Evolutionary conservation across 2,888 invertebrate species (phyloP), one percentile per base, ranked within the genome.

Genomic region (Clunio marinus): DNA sequence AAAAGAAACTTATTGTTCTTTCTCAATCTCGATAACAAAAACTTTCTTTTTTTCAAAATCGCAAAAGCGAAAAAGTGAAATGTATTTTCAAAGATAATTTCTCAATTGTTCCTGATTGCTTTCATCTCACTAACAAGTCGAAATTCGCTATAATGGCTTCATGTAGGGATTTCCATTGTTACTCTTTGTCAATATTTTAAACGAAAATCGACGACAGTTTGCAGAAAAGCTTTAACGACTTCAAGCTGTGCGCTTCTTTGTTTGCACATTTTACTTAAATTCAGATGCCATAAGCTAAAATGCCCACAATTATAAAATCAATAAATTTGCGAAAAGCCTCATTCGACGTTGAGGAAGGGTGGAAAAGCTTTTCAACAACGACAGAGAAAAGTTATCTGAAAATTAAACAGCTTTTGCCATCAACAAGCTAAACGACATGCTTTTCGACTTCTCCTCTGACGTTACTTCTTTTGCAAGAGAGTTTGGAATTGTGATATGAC

Each of bases 271-370:
- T 24, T 27, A 22, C 10, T 57, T 10, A 27, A 57, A 27, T 27
- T 57, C n/a, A 27, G 27, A 57, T 13, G 13, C 27, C 57, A 15
- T 57, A 25, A 57, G 57, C 27, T 22, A 25, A 25, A 27, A 8
- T 57, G 57, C n/a, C 57, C 57, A 27, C 57, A 57, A 27, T 27
- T 57, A 57, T 57, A 57, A 57, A 57, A 57, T 57, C 57, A 57
- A 57, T 57, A 57, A 27, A 25, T 57, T 51, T 57, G 13, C 51
- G n/a, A 57, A 57, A 24, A 13, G 27, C n/a, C 57, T 27, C 57
- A 57, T 5, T 3, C 51, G 57, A n/a, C n/a, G n/a, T n/a, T n/a
- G n/a, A 57, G 20, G 8, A 57, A 27, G 25, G 25, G 27, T 22
- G 25, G 57, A n/a, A 27, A 27, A 57, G 57, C 27, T 57, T 57